A percentile compares a stretch with the other conserved stretches of the same genome.
phyloP scores from a whole-genome alignment of 2,113 vertebrate species.

The Verasper variegatus region DNA sequence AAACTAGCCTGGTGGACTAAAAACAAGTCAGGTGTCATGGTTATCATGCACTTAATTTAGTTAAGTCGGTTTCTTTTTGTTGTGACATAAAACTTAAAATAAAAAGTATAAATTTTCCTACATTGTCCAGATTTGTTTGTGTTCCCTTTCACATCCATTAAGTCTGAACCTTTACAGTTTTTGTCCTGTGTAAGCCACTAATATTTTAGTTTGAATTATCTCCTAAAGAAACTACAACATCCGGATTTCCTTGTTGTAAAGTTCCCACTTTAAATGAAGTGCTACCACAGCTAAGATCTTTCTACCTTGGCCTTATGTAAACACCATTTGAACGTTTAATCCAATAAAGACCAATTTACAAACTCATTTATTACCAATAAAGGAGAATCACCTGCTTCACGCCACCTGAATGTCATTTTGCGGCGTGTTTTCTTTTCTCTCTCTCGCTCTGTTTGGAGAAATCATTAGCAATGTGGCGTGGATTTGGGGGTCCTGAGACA shows the following conservation, averaged over 20 bases:
- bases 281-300: conserved; percentile 25
- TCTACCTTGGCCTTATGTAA: conserved; percentile 64
- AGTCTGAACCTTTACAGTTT: too few relatives aligned
- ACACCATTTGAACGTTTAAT: conserved; percentile 73
- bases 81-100: too few relatives aligned
- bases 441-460: conserved; percentile 34
- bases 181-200: too few relatives aligned
- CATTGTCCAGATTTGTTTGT: too few relatives aligned
- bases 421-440: conserved; percentile 60
- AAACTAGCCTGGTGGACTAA: too few relatives aligned
- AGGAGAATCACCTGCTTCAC: conserved; percentile 76
- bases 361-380: conserved; percentile 82
- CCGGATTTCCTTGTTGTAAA: conserved; percentile 36
- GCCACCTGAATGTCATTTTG: conserved; percentile 67
- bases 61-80: too few relatives aligned
- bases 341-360: conserved; percentile 80
- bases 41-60: not conserved
- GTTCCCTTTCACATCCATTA: too few relatives aligned
- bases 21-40: too few relatives aligned
- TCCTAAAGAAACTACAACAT: conserved; percentile 34
- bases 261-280: conserved; percentile 45
- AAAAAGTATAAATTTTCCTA: too few relatives aligned
- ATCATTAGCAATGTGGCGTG: conserved; percentile 74
- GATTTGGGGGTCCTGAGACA: conserved; percentile 75
- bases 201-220: conserved; percentile 32